These are phyloP conservation scores for Coccyzus lansbergi DNA, from an alignment of 2,797 vertebrate species.

Conservation along the genomic window DNA sequence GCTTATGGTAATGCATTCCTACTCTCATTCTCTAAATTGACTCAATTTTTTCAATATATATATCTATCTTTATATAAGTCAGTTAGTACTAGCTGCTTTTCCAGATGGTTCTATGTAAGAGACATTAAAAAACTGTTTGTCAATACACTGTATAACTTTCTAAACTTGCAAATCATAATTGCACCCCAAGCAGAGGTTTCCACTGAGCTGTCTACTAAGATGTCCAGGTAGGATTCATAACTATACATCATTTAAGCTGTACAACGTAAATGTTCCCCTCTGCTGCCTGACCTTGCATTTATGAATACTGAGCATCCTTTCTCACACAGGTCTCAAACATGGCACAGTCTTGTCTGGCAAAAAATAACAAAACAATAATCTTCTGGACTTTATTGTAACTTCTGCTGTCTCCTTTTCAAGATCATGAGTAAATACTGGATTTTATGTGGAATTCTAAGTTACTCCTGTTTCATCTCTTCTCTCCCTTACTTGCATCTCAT, in stretches of 20 bases:
- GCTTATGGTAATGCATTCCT: background rate
- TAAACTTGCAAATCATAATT: background rate
- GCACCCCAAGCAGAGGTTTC: background rate
- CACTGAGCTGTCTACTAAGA: background rate
- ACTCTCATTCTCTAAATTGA: background rate
- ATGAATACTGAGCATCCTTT: background rate
- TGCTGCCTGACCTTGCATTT: background rate
- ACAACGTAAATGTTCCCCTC: background rate
- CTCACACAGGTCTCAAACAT: background rate
- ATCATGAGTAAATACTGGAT: background rate
- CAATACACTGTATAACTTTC: background rate
- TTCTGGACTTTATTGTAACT: background rate
- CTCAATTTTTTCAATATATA: background rate
- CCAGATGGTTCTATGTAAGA: background rate
- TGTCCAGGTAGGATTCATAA: background rate
- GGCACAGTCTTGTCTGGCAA: background rate
- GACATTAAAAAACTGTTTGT: background rate
- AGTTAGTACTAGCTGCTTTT: background rate
- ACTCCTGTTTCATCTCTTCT: background rate
- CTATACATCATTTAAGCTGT: background rate
- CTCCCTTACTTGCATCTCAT: background rate
- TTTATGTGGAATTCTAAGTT: background rate
- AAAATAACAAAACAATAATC: background rate
- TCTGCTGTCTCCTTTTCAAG: background rate
- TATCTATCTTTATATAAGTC: background rate